Evolutionary conservation across 2,888 invertebrate genomes (phyloP).

Genomic region (Apotomis betuletana): DNA sequence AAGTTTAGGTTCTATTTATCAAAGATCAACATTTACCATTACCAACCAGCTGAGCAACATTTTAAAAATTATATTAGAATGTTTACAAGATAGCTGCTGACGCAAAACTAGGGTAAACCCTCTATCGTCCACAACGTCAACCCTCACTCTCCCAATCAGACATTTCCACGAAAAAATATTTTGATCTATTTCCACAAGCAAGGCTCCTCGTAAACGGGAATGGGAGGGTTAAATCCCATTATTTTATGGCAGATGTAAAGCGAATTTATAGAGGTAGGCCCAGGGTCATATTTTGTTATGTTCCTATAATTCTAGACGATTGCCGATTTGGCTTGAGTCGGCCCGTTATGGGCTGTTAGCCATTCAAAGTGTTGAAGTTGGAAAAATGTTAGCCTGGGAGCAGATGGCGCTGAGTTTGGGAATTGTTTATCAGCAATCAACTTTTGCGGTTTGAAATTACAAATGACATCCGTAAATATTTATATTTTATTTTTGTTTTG

Average conservation of each 20-base stretch:
- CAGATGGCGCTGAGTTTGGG: slow-evolving; percentile 11
- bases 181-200: slow-evolving; percentile 67
- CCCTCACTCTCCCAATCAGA: slow-evolving; percentile 13
- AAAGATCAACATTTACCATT: too few relatives aligned
- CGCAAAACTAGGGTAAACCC: not conserved
- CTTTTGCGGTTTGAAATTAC: not conserved
- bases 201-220: slow-evolving; percentile 74
- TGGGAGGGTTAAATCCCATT: slow-evolving; percentile 80
- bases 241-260: slow-evolving; percentile 80
- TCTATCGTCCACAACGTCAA: not conserved
- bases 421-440: slow-evolving; percentile 9
- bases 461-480: too few relatives aligned
- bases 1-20: too few relatives aligned
- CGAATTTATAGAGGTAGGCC: slow-evolving; percentile 75
- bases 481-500: too few relatives aligned
- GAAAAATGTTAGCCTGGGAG: slow-evolving; percentile 15
- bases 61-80: too few relatives aligned
- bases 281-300: slow-evolving; percentile 76
- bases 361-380: slow-evolving; percentile 36
- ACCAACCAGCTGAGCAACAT: too few relatives aligned
- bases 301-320: slow-evolving; percentile 69
- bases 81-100: not conserved
- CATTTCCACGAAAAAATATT: slow-evolving; percentile 59
- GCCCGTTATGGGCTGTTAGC: slow-evolving; percentile 30
- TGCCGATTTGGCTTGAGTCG: slow-evolving; percentile 52